These are phyloP conservation scores for Desmodus rotundus DNA, from an alignment of 2,113 vertebrate genomes.

Conservation along the genomic window DNA sequence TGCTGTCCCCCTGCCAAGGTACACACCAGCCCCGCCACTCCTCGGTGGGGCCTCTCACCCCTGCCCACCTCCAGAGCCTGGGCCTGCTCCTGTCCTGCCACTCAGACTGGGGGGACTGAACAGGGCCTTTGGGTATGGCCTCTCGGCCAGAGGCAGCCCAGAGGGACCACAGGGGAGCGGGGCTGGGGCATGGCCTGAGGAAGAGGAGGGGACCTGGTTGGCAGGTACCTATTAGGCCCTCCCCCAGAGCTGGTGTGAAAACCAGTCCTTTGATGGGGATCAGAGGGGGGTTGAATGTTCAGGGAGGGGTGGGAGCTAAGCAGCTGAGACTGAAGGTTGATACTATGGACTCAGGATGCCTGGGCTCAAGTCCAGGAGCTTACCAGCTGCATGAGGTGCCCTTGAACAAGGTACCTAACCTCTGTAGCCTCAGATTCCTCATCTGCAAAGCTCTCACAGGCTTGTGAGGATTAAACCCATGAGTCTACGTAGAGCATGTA, in stretches of 20 bases:
- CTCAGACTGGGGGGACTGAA: background rate
- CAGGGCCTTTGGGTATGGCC: slow-evolving; percentile 11
- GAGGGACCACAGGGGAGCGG: background rate
- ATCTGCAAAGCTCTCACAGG: background rate
- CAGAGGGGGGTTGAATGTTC: background rate
- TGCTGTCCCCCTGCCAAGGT: slow-evolving; percentile 69
- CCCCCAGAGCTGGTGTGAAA: background rate
- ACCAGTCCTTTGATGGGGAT: background rate
- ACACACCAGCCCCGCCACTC: slow-evolving; percentile 58
- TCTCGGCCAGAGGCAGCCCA: background rate
- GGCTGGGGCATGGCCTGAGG: background rate
- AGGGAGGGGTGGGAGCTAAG: background rate
- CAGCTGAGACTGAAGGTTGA: background rate
- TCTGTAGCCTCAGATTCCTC: background rate
- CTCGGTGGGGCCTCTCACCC: slow-evolving; percentile 52
- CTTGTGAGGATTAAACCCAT: background rate
- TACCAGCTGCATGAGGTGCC: background rate
- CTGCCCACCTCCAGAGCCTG: slow-evolving; percentile 26
- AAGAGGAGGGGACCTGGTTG: background rate
- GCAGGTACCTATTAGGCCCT: background rate
- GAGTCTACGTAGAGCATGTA: background rate
- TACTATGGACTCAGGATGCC: background rate
- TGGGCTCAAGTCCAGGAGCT: background rate
- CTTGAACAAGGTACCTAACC: background rate
- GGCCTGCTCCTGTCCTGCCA: background rate